These are phyloP conservation scores for Protonibea diacanthus DNA, from an alignment of 2,797 vertebrate species.

Conservation along the genomic window DNA sequence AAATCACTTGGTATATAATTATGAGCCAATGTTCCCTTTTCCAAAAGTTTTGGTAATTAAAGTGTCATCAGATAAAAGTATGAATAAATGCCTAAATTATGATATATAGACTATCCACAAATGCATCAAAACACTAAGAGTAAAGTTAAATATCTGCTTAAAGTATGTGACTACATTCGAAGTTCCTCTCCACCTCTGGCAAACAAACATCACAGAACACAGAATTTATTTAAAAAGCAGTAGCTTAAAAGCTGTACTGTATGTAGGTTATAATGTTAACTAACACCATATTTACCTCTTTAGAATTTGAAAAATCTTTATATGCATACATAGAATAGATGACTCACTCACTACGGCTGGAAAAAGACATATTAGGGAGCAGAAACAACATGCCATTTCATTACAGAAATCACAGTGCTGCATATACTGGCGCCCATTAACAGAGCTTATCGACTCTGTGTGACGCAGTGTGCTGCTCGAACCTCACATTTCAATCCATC, in stretches of 20 bases:
- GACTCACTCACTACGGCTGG: neutral
- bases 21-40: neutral
- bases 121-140: neutral
- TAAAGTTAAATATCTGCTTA: neutral
- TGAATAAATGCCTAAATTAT: neutral
- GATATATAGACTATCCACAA: neutral
- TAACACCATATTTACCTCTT: neutral
- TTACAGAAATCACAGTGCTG: conserved; percentile 38
- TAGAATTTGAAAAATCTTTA: neutral
- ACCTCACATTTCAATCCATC: conserved; percentile 66
- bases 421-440: conserved; percentile 48
- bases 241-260: neutral
- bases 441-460: conserved; percentile 49
- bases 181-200: neutral
- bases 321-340: neutral
- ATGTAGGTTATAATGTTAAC: neutral
- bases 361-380: conserved; percentile 2
- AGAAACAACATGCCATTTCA: conserved; percentile 9
- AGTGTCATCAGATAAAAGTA: neutral
- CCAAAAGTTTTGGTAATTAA: neutral
- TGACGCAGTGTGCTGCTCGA: conserved; percentile 65
- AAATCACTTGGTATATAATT: conserved; percentile 14
- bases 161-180: neutral
- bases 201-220: neutral
- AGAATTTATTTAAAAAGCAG: neutral